phyloP scores from a whole-genome alignment of 2,888 invertebrate genomes.

The Metalampra italica region DNA sequence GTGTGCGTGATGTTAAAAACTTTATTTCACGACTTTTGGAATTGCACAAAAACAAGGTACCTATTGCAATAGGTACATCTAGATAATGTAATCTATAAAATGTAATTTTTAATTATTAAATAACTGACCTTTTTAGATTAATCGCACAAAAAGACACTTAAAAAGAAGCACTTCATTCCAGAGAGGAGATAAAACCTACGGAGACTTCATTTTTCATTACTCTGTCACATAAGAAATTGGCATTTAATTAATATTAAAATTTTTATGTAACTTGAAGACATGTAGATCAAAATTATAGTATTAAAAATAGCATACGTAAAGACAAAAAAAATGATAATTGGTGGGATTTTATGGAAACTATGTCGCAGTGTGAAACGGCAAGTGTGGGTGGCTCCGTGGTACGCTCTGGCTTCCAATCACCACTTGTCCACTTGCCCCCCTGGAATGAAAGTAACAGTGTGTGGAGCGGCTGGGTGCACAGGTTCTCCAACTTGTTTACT shows the following conservation, averaged over 20 bases:
- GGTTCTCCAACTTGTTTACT: slow-evolving; percentile 26
- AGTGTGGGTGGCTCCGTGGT: background rate
- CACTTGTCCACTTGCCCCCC: slow-evolving; percentile 44
- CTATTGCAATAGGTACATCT: no score
- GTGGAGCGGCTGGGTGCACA: slow-evolving; percentile 74
- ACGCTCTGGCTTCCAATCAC: slow-evolving; percentile 20
- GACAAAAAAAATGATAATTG: slow-evolving; percentile 2
- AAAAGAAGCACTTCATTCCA: no score
- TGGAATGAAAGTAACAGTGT: slow-evolving; percentile 76
- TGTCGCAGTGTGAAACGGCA: background rate
- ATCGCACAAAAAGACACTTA: no score
- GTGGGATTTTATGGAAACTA: background rate
- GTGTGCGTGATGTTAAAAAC: no score
- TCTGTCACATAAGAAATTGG: background rate
- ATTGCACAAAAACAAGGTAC: no score
- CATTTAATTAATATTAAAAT: background rate
- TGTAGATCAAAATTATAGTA: slow-evolving; percentile 1
- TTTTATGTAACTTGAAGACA: background rate
- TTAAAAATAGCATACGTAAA: background rate
- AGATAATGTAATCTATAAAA: no score
- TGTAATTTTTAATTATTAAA: no score
- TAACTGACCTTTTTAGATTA: no score
- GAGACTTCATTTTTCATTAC: no score
- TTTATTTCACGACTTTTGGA: no score
- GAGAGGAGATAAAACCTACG: no score